Evolutionary conservation across 2,113 vertebrate species (phyloP).

Genomic region (Platanista minor): DNA sequence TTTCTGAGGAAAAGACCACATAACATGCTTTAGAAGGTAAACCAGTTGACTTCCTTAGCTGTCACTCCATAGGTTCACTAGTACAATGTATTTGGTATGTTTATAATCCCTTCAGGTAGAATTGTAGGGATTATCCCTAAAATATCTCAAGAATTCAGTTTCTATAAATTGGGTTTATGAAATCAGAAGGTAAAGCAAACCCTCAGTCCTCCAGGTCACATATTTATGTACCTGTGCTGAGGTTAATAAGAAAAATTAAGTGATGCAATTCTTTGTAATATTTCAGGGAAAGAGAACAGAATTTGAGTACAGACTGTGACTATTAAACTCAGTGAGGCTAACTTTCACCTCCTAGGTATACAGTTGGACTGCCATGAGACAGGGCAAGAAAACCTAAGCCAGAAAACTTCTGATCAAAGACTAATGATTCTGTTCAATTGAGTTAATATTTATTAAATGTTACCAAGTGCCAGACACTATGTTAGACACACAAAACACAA

Average conservation of each 20-base stretch:
- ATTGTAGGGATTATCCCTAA: background rate
- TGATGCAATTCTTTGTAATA: background rate
- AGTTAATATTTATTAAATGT: background rate
- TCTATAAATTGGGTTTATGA: background rate
- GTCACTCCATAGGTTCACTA: background rate
- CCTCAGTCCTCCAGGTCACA: background rate
- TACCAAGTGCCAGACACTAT: background rate
- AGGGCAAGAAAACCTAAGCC: background rate
- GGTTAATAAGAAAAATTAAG: conserved; percentile 1
- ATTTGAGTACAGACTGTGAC: background rate
- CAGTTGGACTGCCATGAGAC: background rate
- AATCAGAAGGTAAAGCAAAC: background rate
- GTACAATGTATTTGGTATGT: background rate
- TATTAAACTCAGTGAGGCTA: background rate
- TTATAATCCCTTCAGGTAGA: background rate
- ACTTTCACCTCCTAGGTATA: background rate
- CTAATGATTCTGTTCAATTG: background rate
- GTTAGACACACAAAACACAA: background rate
- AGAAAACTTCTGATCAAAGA: background rate
- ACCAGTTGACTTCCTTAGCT: background rate
- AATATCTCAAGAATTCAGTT: background rate
- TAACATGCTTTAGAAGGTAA: background rate
- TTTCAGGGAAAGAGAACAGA: background rate
- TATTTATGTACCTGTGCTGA: background rate
- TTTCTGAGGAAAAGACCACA: background rate